Percentiles rank a stretch among this genome's conserved stretches.
Conservation (phyloP, 2,113 vertebrate species). For the Rutilus rutilus region DNA sequence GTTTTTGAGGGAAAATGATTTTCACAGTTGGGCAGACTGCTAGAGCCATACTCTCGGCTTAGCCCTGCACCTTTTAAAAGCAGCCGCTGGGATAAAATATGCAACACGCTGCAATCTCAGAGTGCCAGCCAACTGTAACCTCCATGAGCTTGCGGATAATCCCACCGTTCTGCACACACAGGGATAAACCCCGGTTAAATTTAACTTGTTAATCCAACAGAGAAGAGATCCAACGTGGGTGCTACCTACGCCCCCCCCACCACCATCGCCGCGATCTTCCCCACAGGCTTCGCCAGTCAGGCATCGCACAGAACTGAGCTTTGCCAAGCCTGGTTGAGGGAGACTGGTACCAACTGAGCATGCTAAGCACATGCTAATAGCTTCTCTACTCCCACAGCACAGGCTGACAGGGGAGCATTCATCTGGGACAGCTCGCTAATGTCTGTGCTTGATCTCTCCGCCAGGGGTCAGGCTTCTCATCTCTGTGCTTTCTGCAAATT, state of each 20-base stretch:
- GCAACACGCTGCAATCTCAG: constrained; percentile 59
- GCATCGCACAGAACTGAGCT: background rate
- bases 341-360: constrained; percentile 19
- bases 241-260: constrained; percentile 25
- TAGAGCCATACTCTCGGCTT: background rate
- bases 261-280: constrained; percentile 20
- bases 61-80: constrained; percentile 22
- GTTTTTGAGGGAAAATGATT: constrained; percentile 3
- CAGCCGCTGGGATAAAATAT: constrained; percentile 35
- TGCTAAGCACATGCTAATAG: constrained; percentile 50
- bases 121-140: constrained; percentile 60
- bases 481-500: background rate
- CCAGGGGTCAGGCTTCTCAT: constrained; percentile 36
- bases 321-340: constrained; percentile 19
- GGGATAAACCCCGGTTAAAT: constrained; percentile 78
- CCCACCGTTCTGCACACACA: constrained; percentile 75
- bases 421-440: constrained; percentile 1
- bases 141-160: constrained; percentile 71
- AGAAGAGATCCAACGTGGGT: constrained; percentile 35
- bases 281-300: constrained; percentile 9
- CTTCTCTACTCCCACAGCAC: constrained; percentile 4
- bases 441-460: constrained; percentile 14
- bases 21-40: constrained; percentile 7
- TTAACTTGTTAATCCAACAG: constrained; percentile 77
- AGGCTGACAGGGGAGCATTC: background rate